Percentiles rank a stretch among this genome's conserved stretches.
Evolutionary conservation across 2,888 invertebrate species (phyloP).

Genomic region (Entomobrya multifasciata): DNA sequence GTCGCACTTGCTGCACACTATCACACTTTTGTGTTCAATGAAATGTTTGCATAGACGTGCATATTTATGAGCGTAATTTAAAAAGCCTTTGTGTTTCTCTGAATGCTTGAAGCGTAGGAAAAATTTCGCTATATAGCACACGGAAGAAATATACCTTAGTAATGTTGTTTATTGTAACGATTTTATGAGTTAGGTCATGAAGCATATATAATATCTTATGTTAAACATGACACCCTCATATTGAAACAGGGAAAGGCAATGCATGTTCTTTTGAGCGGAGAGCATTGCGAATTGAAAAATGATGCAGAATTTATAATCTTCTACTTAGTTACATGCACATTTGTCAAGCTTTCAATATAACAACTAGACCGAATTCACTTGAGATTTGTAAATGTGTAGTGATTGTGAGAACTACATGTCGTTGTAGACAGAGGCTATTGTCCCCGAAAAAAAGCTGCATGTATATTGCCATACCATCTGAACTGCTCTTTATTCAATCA

Average conservation of each 20-base stretch:
- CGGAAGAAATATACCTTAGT: too few species aligned
- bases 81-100: slow-evolving; percentile 19
- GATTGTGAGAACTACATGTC: not conserved
- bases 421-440: not conserved
- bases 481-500: slow-evolving; percentile 28
- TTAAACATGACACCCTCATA: not conserved
- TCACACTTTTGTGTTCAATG: too few species aligned
- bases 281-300: slow-evolving; percentile 26
- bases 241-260: slow-evolving; percentile 8
- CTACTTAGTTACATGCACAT: not conserved
- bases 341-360: not conserved
- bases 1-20: too few species aligned
- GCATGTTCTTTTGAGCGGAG: not conserved
- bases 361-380: not conserved
- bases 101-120: too few species aligned
- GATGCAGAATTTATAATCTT: not conserved
- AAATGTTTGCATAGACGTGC: not conserved
- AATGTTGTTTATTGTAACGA: too few species aligned
- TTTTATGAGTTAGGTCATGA: too few species aligned
- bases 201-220: too few species aligned
- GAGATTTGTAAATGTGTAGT: slow-evolving; percentile 40
- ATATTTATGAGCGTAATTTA: slow-evolving; percentile 34
- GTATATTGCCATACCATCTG: slow-evolving; percentile 24
- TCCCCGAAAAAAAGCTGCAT: slow-evolving; percentile 16
- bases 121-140: too few species aligned